Percentiles rank a stretch among this genome's conserved stretches.
Conservation (phyloP, 2,797 vertebrate genomes). For the Sebastes elongatus region DNA sequence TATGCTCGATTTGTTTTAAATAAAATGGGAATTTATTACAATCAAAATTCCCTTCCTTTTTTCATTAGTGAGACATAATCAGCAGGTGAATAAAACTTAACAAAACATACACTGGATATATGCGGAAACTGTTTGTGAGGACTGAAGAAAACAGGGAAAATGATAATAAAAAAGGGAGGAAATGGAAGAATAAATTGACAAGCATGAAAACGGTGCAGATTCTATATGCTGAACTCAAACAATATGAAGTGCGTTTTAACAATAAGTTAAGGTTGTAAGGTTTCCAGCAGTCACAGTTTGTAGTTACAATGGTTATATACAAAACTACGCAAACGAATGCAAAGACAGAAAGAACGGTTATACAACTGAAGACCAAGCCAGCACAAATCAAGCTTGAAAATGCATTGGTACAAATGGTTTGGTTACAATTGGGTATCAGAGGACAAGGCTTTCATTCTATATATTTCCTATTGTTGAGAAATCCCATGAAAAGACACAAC, state of each 20-base stretch:
- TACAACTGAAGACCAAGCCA: background rate
- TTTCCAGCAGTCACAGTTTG: background rate
- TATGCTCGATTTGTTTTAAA: too few relatives aligned
- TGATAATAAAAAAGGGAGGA: too few relatives aligned
- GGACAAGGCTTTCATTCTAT: background rate
- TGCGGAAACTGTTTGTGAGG: too few relatives aligned
- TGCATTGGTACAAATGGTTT: background rate
- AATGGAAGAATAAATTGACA: too few relatives aligned
- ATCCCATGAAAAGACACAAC: background rate
- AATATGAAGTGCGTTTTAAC: background rate
- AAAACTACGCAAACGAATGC: background rate
- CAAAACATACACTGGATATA: too few relatives aligned
- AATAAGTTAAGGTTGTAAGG: background rate
- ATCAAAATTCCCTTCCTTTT: too few relatives aligned
- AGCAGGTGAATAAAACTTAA: too few relatives aligned
- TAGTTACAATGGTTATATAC: background rate
- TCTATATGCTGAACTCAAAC: background rate
- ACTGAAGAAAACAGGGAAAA: too few relatives aligned
- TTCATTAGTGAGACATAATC: too few relatives aligned
- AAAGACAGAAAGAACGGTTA: background rate
- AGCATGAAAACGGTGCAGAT: too few relatives aligned
- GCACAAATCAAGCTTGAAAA: background rate
- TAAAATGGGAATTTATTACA: too few relatives aligned
- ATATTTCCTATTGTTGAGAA: background rate
- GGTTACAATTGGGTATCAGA: too few relatives aligned